Conservation (phyloP, 2,888 invertebrate genomes). For the Acrobasis consociella region DNA sequence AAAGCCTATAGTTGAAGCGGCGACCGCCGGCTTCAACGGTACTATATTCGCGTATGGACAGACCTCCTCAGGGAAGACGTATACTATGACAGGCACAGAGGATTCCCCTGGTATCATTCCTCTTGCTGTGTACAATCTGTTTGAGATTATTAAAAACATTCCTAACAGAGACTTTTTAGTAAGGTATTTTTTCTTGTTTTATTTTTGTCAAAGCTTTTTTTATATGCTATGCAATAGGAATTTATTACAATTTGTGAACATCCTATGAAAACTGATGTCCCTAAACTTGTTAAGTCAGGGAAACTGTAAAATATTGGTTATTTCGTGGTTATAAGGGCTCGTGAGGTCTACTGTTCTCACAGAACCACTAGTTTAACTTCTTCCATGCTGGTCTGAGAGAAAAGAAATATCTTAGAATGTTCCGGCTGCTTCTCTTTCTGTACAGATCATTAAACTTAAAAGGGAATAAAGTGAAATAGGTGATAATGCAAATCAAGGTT, state of each 20-base stretch:
- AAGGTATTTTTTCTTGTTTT: conserved; percentile 63
- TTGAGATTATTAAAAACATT: conserved; percentile 84
- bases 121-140: conserved; percentile 87
- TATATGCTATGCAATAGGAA: neutral
- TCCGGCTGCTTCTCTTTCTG: too few relatives aligned
- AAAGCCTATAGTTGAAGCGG: conserved; percentile 87
- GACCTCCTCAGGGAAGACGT: conserved; percentile 94
- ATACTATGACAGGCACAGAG: conserved; percentile 90
- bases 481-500: too few relatives aligned
- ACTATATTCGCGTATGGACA: conserved; percentile 97
- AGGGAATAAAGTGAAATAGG: too few relatives aligned
- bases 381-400: too few relatives aligned
- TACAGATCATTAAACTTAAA: too few relatives aligned
- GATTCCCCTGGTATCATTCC: conserved; percentile 89
- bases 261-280: too few relatives aligned
- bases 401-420: too few relatives aligned
- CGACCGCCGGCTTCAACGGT: conserved; percentile 90
- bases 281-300: too few relatives aligned
- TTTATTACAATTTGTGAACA: neutral
- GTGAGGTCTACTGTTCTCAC: too few relatives aligned
- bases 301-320: too few relatives aligned
- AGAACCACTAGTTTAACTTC: too few relatives aligned
- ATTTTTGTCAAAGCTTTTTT: neutral
- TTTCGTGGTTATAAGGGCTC: too few relatives aligned
- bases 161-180: conserved; percentile 88